These are phyloP conservation scores for human (Homo sapiens) DNA, from an alignment of 2,113 vertebrate genomes.

Conservation along the genomic window GRCh38 chr6:87100001-87100500, in stretches of 20 bases:
- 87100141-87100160: background rate
- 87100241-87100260: background rate
- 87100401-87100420: no score
- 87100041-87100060: background rate
- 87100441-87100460: no score
- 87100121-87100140: background rate
- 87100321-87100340: background rate
- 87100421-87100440: no score
- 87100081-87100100: background rate
- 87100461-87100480: no score
- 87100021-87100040: background rate
- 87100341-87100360: background rate
- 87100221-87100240: background rate
- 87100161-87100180: background rate
- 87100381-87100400: no score
- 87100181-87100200: background rate
- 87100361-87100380: no score
- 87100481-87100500: no score
- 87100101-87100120: background rate
- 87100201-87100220: background rate
- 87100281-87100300: background rate
- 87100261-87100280: background rate
- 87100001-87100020: background rate
- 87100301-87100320: background rate
- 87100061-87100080: background rate